Conservation (phyloP, 2,888 invertebrate genomes). For the Pristionchus exspectatus region DNA sequence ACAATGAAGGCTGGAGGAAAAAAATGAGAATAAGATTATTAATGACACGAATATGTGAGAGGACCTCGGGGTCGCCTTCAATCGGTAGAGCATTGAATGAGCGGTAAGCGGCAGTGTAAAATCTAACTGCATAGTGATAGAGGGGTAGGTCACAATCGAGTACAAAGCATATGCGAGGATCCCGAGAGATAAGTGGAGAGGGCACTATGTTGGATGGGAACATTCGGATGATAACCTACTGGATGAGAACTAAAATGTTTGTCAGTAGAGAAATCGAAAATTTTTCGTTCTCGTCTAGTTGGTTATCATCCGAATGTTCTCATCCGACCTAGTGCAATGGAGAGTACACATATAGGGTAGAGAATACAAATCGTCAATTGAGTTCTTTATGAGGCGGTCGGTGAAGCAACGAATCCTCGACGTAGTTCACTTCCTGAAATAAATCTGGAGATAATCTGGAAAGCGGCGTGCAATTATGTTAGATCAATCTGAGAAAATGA, state of each 20-base stretch:
- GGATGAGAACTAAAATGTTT: too few relatives aligned
- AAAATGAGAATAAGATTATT: conserved; percentile 13
- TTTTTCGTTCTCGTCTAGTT: too few relatives aligned
- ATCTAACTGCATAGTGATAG: conserved; percentile 2
- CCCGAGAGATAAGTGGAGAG: background rate
- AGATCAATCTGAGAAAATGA: background rate
- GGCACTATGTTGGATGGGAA: too few relatives aligned
- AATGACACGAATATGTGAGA: conserved; percentile 44
- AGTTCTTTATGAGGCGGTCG: background rate
- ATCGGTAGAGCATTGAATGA: conserved; percentile 21
- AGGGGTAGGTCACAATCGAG: conserved; percentile 40
- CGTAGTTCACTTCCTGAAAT: conserved; percentile 18
- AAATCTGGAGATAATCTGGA: conserved; percentile 19
- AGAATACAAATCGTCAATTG: background rate
- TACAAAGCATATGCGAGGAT: background rate
- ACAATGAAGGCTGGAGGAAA: background rate
- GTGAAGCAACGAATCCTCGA: conserved; percentile 2
- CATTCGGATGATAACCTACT: too few relatives aligned
- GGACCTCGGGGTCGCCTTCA: conserved; percentile 11
- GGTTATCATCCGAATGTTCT: too few relatives aligned
- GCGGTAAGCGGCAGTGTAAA: background rate
- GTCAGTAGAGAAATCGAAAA: too few relatives aligned
- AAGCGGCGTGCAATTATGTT: background rate
- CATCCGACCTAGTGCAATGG: too few relatives aligned
- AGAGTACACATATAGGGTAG: background rate